Evolutionary conservation across 2,113 vertebrate species (phyloP).

Genomic region (Lates calcarifer): DNA sequence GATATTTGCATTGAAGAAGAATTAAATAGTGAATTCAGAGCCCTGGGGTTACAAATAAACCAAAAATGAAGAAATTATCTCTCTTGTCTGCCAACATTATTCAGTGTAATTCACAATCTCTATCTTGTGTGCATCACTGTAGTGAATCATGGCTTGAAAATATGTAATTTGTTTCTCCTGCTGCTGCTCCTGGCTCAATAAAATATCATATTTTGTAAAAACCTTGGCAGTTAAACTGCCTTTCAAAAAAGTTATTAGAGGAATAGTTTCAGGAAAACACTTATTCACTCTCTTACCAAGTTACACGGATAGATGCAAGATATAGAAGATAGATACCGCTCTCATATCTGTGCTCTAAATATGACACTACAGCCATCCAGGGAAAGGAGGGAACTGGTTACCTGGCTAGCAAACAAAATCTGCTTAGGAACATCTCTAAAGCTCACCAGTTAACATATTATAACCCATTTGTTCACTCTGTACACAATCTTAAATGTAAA

Average conservation of each 20-base stretch:
- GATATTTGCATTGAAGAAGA: constrained; percentile 16
- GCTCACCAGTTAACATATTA: neutral
- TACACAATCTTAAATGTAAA: neutral
- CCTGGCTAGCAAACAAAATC: neutral
- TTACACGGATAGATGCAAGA: too few species aligned
- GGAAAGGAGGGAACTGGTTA: neutral
- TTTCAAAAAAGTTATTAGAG: neutral
- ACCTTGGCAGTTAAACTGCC: neutral
- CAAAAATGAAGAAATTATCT: neutral
- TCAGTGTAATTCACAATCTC: too few species aligned
- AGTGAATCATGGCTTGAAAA: neutral
- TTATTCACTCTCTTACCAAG: neutral
- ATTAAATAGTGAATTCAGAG: constrained; percentile 3
- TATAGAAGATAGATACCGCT: neutral
- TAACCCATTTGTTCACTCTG: neutral
- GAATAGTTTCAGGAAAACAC: neutral
- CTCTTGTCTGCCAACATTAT: too few species aligned
- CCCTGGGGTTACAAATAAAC: neutral
- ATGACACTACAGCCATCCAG: neutral
- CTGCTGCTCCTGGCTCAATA: neutral
- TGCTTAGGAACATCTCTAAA: neutral
- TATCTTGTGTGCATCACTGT: neutral
- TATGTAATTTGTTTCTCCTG: neutral
- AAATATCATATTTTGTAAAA: neutral
- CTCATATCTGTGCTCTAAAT: neutral